phyloP scores from a whole-genome alignment of 1,140 invertebrate genomes.

The Drosophila melanogaster region Release_6_plus_ISO1_MT NC_004354.4:8208001-8208500 shows the following conservation, averaged over 20 bases:
- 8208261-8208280: conserved; percentile 13
- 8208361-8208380: conserved; percentile 55
- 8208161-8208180: conserved; percentile 36
- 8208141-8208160: conserved; percentile 1
- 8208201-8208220: conserved; percentile 71
- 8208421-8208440: not conserved
- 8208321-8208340: conserved; percentile 7
- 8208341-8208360: conserved; percentile 42
- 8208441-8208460: not conserved
- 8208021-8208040: conserved; percentile 8
- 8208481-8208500: not conserved
- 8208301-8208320: conserved; percentile 79
- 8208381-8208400: conserved; percentile 47
- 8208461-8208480: not conserved
- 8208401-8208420: not conserved
- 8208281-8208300: conserved; percentile 59
- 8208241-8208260: conserved; percentile 1
- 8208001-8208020: conserved; percentile 9
- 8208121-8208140: conserved; percentile 15
- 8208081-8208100: no score
- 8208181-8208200: conserved; percentile 57
- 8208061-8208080: no score
- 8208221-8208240: conserved; percentile 31
- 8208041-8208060: conserved; percentile 1
- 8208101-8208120: not conserved